Evolutionary conservation across 2,888 invertebrate genomes (phyloP), one percentile per base, ranked within the genome.

Genomic region (Spisula solida): DNA sequence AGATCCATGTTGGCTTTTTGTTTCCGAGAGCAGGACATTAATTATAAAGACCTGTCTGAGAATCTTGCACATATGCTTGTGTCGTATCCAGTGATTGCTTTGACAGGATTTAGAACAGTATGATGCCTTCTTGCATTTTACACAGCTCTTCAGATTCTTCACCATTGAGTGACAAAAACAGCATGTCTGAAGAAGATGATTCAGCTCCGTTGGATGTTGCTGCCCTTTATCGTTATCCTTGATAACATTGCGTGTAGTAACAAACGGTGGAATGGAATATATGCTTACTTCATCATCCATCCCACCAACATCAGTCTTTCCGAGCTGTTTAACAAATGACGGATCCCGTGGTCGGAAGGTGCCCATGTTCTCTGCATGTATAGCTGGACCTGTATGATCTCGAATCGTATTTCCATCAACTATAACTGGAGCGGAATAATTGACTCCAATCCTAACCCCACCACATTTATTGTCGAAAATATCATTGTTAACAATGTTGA

Each of bases 381-480:
- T 12, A 60, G 41, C 70, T 14, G 86, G 86, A 12, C 83, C 89
- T 14, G 82, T 34, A 48, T 89, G 89, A 78, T 89, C 89, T 48
- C 86, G 51, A n/a, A 89, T 86, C 2, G 86, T 84, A 81, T 89
- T 86, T 0, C 84, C 89, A 75, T 89, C 89, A 41, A 89, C 31
- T 51, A 80, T 60, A 20, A 86, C 81, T 18, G 82, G 51, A 48
- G 83, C 83, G 8, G 89, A 86, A 31, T 87, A 86, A 55, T 86
- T 89, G 18, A 41, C 41, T 55, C 86, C 86, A 78, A 86, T 75
- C 18, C 83, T 66, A 1, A 89, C 41, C 56, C 89, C 89, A 31
- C 89, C 89, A 78, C 83, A 84, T 75, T 86, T 89, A n/a, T 89
- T 89, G 25, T 80, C 75, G 48, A 70, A 89, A 66, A 89, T 84